phyloP scores from a whole-genome alignment of 2,888 invertebrate genomes.

The Linnaemya vulpina region DNA sequence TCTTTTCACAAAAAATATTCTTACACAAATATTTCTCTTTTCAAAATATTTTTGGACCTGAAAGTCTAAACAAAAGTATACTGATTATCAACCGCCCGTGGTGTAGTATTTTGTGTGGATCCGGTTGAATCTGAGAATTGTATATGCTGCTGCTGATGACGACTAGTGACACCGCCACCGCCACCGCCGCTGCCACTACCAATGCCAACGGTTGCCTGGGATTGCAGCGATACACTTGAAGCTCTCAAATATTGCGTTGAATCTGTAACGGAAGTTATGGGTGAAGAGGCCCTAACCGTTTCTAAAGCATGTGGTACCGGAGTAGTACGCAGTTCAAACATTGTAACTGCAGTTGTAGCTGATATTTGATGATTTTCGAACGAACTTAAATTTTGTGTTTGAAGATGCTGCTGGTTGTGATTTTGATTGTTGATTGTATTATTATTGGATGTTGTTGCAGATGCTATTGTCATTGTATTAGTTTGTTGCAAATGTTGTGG shows the following conservation, averaged over 20 bases:
- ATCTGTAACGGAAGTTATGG: constrained; percentile 59
- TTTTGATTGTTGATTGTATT: constrained; percentile 49
- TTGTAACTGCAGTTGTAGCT: constrained; percentile 62
- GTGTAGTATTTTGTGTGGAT: constrained; percentile 76
- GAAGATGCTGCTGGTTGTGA: constrained; percentile 29
- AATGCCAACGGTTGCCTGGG: constrained; percentile 69
- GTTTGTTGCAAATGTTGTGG: constrained; percentile 45
- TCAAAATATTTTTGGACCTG: constrained; percentile 12
- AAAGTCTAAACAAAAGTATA: constrained; percentile 88
- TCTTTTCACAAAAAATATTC: constrained; percentile 13
- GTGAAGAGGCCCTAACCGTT: constrained; percentile 58
- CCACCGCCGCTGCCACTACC: constrained; percentile 1
- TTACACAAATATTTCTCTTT: constrained; percentile 35
- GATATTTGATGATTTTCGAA: constrained; percentile 58
- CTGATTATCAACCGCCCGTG: constrained; percentile 91
- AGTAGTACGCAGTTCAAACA: constrained; percentile 64
- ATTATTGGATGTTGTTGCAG: constrained; percentile 79
- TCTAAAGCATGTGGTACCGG: constrained; percentile 68
- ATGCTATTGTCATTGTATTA: constrained; percentile 70
- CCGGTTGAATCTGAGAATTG: constrained; percentile 67
- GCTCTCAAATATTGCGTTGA: constrained; percentile 73
- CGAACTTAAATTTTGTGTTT: constrained; percentile 63
- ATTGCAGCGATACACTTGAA: constrained; percentile 78
- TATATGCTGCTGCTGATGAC: constrained; percentile 70
- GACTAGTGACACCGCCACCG: not conserved